Evolutionary conservation across 1,140 invertebrate genomes (phyloP), one percentile per base, ranked within the genome.

Genomic region (Aphaenogaster floridana): DNA sequence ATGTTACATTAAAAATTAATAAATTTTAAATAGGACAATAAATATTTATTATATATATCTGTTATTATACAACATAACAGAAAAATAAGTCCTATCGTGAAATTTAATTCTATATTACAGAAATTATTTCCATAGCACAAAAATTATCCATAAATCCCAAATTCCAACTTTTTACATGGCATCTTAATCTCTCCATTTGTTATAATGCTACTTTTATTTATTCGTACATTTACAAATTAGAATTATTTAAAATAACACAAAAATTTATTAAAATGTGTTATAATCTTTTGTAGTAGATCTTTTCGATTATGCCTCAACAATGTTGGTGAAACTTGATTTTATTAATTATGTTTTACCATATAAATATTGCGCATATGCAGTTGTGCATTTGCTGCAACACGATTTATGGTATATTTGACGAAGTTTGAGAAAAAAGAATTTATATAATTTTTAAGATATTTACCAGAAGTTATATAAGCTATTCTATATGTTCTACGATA

Each of bases 301-400:
- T 76, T 76, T 76, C 3, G 11, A 57, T 76, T 57, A 76, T 48
- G 15, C 9, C 5, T 36, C 17, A 13, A 48, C 13, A n/a, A 78
- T 78, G 17, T 36, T 39, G 17, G 42, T 8, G 28, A 66, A 64
- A 64, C 13, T 45, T 61, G 11, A 61, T 17, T 64, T 59, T 64
- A 34, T 74, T 64, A 61, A 76, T 63, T 34, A 64, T 66, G 8
- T 59, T 57, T 17, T 66, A 21, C 9, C 1, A 66, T 77, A 45
- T 48, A 48, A 34, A 66, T 79, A 50, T 66, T 66, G 59, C 77
- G 59, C 77, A 79, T 78, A 34, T 79, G 77, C 59, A 15, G 3
- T 79, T 79, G 8, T 66, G 59, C 28, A 79, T 79, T 79, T 79
- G 59, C 59, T 66, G 77, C 59, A 64, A 64, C 59, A 66, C 0